A percentile compares a stretch with the other conserved stretches of the same genome.
Evolutionary conservation across 2,113 vertebrate genomes (phyloP).

Genomic region (Hoplias malabaricus): DNA sequence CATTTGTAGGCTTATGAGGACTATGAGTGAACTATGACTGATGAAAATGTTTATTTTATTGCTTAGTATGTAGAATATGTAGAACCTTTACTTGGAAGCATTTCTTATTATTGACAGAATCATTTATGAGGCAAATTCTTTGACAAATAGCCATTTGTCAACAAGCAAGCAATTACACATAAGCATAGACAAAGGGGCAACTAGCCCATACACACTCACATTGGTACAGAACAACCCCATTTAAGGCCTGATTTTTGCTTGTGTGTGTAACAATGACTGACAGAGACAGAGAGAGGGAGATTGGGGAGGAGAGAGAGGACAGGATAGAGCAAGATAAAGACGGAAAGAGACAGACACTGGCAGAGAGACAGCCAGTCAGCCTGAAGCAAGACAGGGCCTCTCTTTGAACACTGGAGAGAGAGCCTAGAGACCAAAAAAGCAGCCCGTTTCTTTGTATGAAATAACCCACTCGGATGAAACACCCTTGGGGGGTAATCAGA

Average conservation of each 20-base stretch:
- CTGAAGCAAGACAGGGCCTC: not conserved
- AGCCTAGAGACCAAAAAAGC: not conserved
- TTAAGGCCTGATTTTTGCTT: not conserved
- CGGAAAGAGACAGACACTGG: not conserved
- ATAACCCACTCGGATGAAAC: not conserved
- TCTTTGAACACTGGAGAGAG: not conserved
- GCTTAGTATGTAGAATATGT: not conserved
- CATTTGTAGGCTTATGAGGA: not conserved
- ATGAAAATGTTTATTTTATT: not conserved
- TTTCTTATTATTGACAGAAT: not conserved
- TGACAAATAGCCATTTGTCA: not conserved
- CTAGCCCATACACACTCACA: conserved; percentile 15
- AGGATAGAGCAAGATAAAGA: not conserved
- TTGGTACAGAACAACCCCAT: conserved; percentile 11
- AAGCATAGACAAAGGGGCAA: not conserved
- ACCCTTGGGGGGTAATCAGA: not conserved
- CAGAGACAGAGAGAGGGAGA: not conserved
- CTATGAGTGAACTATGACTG: not conserved
- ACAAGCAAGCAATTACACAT: not conserved
- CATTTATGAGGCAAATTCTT: not conserved
- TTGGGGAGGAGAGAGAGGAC: not conserved
- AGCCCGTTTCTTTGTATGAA: not conserved
- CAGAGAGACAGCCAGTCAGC: not conserved
- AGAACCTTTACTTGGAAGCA: not conserved
- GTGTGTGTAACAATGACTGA: conserved; percentile 15